phyloP scores from a whole-genome alignment of 1,140 invertebrate genomes.

The Whitmania pigra region DNA sequence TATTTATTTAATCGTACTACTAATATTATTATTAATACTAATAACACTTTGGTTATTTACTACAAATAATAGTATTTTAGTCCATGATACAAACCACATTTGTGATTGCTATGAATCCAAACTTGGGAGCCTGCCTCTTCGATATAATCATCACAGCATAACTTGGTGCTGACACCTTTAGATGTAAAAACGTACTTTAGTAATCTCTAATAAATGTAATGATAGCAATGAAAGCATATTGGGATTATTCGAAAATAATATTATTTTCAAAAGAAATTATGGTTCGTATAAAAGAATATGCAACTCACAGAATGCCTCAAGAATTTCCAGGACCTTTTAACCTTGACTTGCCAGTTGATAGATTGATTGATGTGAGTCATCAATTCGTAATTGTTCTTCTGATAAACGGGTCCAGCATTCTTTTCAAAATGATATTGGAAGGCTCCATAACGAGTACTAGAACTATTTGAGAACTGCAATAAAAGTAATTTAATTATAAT shows the following conservation, averaged over 20 bases:
- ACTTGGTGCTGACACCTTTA: not conserved
- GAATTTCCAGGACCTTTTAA: constrained; percentile 7
- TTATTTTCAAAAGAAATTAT: not conserved
- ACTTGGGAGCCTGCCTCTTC: constrained; percentile 14
- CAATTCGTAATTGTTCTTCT: constrained; percentile 21
- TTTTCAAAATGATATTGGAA: constrained; percentile 51
- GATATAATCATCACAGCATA: not conserved
- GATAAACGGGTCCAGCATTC: constrained; percentile 36
- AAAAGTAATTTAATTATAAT: not conserved
- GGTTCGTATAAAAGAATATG: not conserved
- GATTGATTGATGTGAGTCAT: constrained; percentile 16
- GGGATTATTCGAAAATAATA: not conserved
- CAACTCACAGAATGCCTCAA: constrained; percentile 1
- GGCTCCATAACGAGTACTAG: constrained; percentile 34
- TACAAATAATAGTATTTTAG: no score
- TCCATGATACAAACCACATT: constrained; percentile 4
- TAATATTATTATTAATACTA: not conserved
- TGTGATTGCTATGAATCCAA: constrained; percentile 12
- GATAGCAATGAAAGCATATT: not conserved
- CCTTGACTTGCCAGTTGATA: not conserved
- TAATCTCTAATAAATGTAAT: not conserved
- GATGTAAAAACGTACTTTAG: no score
- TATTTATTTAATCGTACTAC: not conserved
- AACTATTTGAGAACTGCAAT: constrained; percentile 17
- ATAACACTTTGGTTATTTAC: no score